Percentiles rank a stretch among this genome's conserved stretches.
phyloP scores from a whole-genome alignment of 2,797 vertebrate genomes.

The Bryconaethiops microstoma region DNA sequence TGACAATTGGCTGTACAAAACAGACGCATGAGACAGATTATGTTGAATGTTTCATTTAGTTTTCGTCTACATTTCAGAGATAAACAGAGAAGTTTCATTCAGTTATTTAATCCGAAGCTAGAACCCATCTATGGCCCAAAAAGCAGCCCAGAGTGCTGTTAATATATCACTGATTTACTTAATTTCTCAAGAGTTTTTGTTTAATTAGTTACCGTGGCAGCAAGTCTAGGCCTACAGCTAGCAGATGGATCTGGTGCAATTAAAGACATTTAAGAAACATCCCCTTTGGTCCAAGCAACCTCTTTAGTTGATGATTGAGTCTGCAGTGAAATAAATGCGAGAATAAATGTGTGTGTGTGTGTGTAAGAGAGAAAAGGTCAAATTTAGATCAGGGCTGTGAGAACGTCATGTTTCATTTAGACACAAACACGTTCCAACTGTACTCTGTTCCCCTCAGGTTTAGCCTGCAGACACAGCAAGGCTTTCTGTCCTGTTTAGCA shows the following conservation, averaged over 20 bases:
- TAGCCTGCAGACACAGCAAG: neutral
- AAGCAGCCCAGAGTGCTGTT: neutral
- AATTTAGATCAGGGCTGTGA: neutral
- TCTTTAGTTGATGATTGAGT: neutral
- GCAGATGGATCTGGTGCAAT: slow-evolving; percentile 11
- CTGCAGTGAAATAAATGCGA: slow-evolving; percentile 58
- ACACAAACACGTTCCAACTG: neutral
- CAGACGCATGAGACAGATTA: no score
- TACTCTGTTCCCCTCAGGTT: neutral
- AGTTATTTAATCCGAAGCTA: slow-evolving; percentile 33
- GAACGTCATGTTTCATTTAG: slow-evolving; percentile 15
- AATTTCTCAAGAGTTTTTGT: neutral
- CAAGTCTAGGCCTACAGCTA: neutral
- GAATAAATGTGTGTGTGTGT: neutral
- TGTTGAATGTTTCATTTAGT: no score
- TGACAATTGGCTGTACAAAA: no score
- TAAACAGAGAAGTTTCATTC: neutral
- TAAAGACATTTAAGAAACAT: neutral
- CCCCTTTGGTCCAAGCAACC: neutral
- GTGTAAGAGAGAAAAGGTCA: neutral
- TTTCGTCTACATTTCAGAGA: neutral
- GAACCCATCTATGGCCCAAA: neutral
- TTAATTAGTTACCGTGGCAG: neutral
- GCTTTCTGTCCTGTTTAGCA: neutral
- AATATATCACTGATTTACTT: neutral